Percentiles rank a stretch among this genome's conserved stretches.
Conservation (phyloP, 1,140 invertebrate genomes). For the Meteorus sp. region DNA sequence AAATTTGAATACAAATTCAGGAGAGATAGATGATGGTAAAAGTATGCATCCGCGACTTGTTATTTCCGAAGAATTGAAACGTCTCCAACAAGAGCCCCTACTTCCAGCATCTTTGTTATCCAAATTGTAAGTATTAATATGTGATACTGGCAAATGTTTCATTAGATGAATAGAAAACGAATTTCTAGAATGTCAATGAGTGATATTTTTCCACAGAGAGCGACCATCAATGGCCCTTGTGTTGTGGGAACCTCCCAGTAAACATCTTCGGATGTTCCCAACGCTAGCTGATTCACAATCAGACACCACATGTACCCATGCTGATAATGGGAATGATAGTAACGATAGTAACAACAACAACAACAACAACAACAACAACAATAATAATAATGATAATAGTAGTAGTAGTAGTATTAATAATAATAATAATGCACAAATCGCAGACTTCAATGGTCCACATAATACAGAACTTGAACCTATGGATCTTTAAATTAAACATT, state of each 20-base stretch:
- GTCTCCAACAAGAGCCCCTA: constrained; percentile 64
- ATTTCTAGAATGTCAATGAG: constrained; percentile 15
- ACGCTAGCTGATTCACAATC: constrained; percentile 31
- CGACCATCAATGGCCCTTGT: constrained; percentile 76
- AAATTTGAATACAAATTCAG: constrained; percentile 36
- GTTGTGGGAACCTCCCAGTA: constrained; percentile 72
- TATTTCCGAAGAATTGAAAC: constrained; percentile 72
- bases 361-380: constrained; percentile 22
- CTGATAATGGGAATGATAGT: constrained; percentile 29
- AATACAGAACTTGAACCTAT: constrained; percentile 44
- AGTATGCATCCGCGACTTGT: constrained; percentile 56
- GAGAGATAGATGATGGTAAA: constrained; percentile 29
- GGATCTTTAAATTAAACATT: constrained; percentile 51
- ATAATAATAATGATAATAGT: constrained; percentile 32
- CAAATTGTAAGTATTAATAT: constrained; percentile 58
- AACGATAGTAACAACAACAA: constrained; percentile 42
- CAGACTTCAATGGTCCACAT: constrained; percentile 44
- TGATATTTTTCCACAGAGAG: constrained; percentile 53
- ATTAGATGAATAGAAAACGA: not conserved
- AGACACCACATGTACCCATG: constrained; percentile 18
- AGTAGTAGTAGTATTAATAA: constrained; percentile 37
- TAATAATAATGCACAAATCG: constrained; percentile 40
- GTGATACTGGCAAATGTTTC: constrained; percentile 4
- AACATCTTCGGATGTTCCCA: constrained; percentile 54
- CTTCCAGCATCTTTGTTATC: constrained; percentile 63